Base-by-base conservation (phyloP, 2,113 vertebrate genomes). In the Thymallus thymallus region DNA sequence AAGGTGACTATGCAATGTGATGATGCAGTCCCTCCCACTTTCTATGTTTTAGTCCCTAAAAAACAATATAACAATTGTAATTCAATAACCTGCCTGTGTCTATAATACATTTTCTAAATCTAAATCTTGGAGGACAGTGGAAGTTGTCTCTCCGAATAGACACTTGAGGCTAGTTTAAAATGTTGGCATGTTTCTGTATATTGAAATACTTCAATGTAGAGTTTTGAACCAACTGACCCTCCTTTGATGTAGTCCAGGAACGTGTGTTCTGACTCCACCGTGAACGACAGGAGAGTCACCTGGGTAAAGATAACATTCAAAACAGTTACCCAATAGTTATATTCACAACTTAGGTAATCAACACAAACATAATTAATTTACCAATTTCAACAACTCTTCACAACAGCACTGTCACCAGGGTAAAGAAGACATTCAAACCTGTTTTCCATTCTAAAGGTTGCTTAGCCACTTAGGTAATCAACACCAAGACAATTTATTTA, bases 201-300 rank as follows among this genome's bases (percentile, higher is more conserved):
- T 41, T 1, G 62, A 32, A 60, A 4, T 10, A n/a, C 16, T 14
- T 18, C 9, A 13, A 20, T 62, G 16, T 16, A 41, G 16, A 35
- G 26, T 18, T 22, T 1, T 26, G 4, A 71, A 68, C 20, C 12
- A 89, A 58, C 96, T 95, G 91, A 98, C 96, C 96, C 97, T 91
- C 95, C 96, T 90, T 95, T 96, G 87, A 98, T 98, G 92, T 98
- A 98, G 84, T 98, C 96, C 63, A 98, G 92, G 90, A 98, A 98
- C 0, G 96, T 98, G 87, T 95, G 93, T 77, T 98, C 97, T 0
- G 96, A 95, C 86, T 98, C 97, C 84, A 97, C 96, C 0, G 82
- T 90, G 29, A 97, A 97, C 29, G 96, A 97, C 73, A 97, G 90
- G 90, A 98, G 84, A 1, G 97, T 96, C 86, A 97, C 96, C 97